These are phyloP conservation scores for Mirounga angustirostris DNA, from an alignment of 2,113 vertebrate genomes.

Conservation along the genomic window DNA sequence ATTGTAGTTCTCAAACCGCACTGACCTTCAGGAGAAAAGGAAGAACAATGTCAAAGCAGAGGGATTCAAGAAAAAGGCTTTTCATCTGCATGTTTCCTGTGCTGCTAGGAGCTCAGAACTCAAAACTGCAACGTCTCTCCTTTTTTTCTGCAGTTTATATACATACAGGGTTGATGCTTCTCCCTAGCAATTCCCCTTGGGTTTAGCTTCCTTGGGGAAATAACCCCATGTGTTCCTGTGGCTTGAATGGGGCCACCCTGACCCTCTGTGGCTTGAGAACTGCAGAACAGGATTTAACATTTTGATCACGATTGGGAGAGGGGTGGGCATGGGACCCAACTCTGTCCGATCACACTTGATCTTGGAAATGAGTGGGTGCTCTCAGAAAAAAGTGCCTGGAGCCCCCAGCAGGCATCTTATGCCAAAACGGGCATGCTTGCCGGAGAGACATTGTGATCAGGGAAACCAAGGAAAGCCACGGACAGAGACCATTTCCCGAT, in stretches of 20 bases:
- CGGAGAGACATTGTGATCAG: not conserved
- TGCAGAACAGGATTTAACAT: too few relatives aligned
- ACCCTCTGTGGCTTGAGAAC: not conserved
- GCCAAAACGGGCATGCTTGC: not conserved
- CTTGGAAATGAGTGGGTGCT: not conserved
- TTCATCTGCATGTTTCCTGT: not conserved
- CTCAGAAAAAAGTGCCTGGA: too few relatives aligned
- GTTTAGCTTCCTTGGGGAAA: not conserved
- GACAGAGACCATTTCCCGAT: not conserved
- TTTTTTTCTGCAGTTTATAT: not conserved
- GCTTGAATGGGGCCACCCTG: too few relatives aligned
- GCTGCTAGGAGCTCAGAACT: not conserved
- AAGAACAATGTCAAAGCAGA: not conserved
- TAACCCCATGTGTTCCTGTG: not conserved
- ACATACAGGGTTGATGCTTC: not conserved
- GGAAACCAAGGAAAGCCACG: not conserved
- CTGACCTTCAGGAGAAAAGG: too few relatives aligned
- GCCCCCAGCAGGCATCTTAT: not conserved
- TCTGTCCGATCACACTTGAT: not conserved
- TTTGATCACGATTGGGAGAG: not conserved
- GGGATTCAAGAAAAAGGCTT: not conserved
- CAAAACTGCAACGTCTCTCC: too few relatives aligned
- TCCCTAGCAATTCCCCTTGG: too few relatives aligned
- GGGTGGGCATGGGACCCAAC: fast-evolving
- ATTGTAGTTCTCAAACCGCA: not conserved